Base-by-base conservation (phyloP, 2,888 invertebrate genomes). In the Cybosia mesomella region DNA sequence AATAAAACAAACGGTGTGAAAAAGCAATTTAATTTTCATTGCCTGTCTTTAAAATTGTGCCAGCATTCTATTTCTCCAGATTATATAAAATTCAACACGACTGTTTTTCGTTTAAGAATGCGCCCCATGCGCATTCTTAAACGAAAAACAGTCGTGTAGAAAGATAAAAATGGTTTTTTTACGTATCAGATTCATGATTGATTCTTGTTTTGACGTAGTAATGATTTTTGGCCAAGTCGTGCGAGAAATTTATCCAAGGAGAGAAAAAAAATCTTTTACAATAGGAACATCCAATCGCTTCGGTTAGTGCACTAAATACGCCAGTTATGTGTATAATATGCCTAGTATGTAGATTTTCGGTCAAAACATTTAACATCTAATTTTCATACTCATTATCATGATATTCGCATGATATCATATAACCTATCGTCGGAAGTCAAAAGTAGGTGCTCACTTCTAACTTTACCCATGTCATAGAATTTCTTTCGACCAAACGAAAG, bases 41-140 rank as follows among this genome's bases (percentile, higher is more conserved):
- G 70, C 43, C 62, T 55, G n/a, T 36, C 57, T 77, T 62, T 64
- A 65, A 74, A 74, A 72, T 71, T 70, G 65, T 39, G 66, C 73
- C 39, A 68, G 70, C 61, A 67, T 69, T 73, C 28, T 66, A 67
- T 64, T 71, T 70, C 58, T 61, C 59, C 68, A 58, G 58, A 63
- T 72, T 65, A 58, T 62, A 63, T 60, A 15, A 70, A 79, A 75
- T 81, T 73, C 64, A 73, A 75, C n/a, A n/a, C n/a, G n/a, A n/a
- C n/a, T n/a, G n/a, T n/a, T n/a, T n/a, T n/a, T n/a, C n/a, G n/a
- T n/a, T 80, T 75, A 70, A 66, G 49, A 43, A 68, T n/a, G n/a
- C n/a, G n/a, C n/a, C n/a, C n/a, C n/a, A n/a, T n/a, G 22, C 62
- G 65, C 67, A 74, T 79, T 74, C 69, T 59, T 76, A 53, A 66